Base-by-base conservation (phyloP, 2,797 vertebrate genomes). In the Botia kubotai region DNA sequence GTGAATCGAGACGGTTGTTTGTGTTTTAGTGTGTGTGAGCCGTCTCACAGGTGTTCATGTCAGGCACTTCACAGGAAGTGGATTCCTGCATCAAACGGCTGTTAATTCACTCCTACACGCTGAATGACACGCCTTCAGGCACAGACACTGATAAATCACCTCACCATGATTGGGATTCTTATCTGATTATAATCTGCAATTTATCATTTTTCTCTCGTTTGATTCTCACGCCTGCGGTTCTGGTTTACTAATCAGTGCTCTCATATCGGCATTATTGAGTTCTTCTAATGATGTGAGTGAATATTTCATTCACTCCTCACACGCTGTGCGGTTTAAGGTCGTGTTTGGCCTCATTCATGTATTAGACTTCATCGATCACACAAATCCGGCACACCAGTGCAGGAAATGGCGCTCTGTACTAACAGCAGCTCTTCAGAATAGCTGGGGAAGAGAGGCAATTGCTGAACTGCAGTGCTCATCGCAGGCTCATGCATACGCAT, bases 141-240 rank as follows among this genome's bases (percentile, higher is more conserved):
- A 83, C 66, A 83, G 84, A 84, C 84, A 84, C 81, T 87, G 82
- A 87, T 87, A 79, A 87, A 82, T 78, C 83, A 79, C 84, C 77
- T 86, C 80, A 86, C 79, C 60, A 83, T 86, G 81, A 86, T 87
- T 87, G 83, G 75, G 83, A 86, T 86, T 84, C 81, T 81, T 84
- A 86, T 87, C 86, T 84, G 82, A 83, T 86, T 86, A 74, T 86
- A 86, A 86, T 84, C 86, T 86, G 75, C 81, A 87, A 81, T 84
- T 86, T 85, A 79, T 82, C 81, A 80, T 87, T 87, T 82, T 72
- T 86, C 75, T 74, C 78, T 79, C 68, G 77, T 83, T 75, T 70
- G 70, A 82, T 80, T 83, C 74, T 70, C 75, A 17, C 23, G 71
- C 55, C 57, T 66, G 82, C 62, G 33, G 73, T 81, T 72, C 72